Conservation (phyloP, 2,113 vertebrate species). For the Lucifuga dentata region DNA sequence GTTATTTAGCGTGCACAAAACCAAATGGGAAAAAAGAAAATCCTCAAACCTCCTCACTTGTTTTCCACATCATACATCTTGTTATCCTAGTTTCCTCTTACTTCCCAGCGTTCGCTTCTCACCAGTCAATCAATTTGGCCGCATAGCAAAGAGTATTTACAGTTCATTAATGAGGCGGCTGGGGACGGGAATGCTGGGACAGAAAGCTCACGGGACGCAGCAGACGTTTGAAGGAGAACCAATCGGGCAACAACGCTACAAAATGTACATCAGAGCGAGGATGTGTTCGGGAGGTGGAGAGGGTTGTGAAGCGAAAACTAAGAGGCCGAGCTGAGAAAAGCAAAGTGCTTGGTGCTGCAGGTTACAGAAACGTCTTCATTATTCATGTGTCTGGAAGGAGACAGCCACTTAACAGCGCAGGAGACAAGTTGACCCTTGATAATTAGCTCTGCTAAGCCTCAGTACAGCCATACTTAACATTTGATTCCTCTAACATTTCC, state of each 20-base stretch:
- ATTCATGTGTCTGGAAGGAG: slow-evolving; percentile 3
- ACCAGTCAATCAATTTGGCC: slow-evolving; percentile 69
- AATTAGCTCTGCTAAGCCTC: slow-evolving; percentile 23
- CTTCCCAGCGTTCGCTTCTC: slow-evolving; percentile 27
- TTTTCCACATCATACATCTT: slow-evolving; percentile 51
- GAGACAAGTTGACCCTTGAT: slow-evolving; percentile 20
- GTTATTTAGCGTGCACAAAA: slow-evolving; percentile 46
- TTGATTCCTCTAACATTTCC: slow-evolving; percentile 1
- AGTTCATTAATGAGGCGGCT: slow-evolving; percentile 73
- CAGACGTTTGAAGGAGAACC: slow-evolving; percentile 59
- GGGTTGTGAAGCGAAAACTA: slow-evolving; percentile 13
- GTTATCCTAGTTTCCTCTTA: slow-evolving; percentile 58
- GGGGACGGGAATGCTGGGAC: slow-evolving; percentile 55
- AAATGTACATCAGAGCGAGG: slow-evolving; percentile 61
- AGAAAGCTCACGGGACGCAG: slow-evolving; percentile 51
- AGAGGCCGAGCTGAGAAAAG: slow-evolving; percentile 25
- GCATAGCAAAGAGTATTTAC: slow-evolving; percentile 69
- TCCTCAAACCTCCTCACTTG: too few species aligned
- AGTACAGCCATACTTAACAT: not conserved
- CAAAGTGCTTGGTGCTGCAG: slow-evolving; percentile 11
- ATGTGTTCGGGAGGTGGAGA: slow-evolving; percentile 19
- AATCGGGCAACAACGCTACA: slow-evolving; percentile 51
- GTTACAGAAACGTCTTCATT: slow-evolving; percentile 33
- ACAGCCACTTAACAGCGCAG: not conserved
- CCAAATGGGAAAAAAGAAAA: slow-evolving; percentile 35